Conservation (phyloP, 2,888 invertebrate species). For the Parnassius orleans region DNA sequence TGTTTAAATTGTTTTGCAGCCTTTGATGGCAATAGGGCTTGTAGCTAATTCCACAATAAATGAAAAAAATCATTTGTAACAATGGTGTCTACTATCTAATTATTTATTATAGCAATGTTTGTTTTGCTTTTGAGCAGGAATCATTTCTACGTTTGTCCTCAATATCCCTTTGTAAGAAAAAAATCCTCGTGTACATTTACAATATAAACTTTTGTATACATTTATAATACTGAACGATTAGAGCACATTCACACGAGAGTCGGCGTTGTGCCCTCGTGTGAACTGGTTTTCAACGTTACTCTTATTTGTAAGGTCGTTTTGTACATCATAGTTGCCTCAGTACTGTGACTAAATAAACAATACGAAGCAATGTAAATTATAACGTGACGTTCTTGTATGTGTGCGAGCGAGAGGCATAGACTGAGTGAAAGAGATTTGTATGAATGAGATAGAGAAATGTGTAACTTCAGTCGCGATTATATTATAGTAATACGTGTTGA, state of each 20-base stretch:
- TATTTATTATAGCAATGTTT: no score
- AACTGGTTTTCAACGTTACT: no score
- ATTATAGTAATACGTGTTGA: conserved; percentile 17
- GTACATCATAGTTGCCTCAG: not conserved
- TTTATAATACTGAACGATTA: not conserved
- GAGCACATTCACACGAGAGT: no score
- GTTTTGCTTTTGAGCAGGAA: no score
- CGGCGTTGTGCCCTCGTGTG: no score
- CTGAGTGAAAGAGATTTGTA: not conserved
- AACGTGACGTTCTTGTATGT: conserved; percentile 6
- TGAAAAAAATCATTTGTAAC: no score
- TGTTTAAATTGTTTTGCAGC: no score
- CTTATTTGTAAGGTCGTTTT: not conserved
- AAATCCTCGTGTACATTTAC: not conserved
- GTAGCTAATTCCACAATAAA: no score
- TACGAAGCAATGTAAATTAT: not conserved
- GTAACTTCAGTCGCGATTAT: conserved; percentile 21
- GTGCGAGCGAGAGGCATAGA: conserved; percentile 21
- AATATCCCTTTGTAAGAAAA: no score
- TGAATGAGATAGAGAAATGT: conserved; percentile 11
- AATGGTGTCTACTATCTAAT: no score
- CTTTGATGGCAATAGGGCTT: no score
- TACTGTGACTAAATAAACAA: not conserved
- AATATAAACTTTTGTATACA: not conserved
- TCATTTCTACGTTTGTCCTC: no score